Evolutionary conservation across 2,888 invertebrate genomes (phyloP).

Genomic region (Cantharis lateralis): DNA sequence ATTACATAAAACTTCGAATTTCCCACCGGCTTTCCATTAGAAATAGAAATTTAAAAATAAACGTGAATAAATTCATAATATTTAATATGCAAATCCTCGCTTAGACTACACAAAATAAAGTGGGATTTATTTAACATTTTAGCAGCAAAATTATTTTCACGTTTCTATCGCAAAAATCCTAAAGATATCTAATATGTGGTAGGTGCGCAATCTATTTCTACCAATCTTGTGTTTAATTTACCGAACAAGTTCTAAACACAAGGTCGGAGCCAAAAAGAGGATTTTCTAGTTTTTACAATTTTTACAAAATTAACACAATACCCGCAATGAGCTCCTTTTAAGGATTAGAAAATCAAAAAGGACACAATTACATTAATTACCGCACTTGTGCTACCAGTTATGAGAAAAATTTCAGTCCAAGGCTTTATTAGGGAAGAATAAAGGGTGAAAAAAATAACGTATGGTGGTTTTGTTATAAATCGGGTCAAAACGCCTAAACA

Average conservation of each 20-base stretch:
- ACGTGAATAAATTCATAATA: neutral
- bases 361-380: conserved; percentile 20
- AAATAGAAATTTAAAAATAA: neutral
- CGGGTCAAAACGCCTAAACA: conserved; percentile 33
- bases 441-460: conserved; percentile 22
- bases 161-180: neutral
- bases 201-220: neutral
- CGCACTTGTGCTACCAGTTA: neutral
- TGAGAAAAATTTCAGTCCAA: neutral
- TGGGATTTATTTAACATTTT: neutral
- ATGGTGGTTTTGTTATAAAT: conserved; percentile 28
- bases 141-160: neutral
- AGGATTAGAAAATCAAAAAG: conserved; percentile 7
- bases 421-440: neutral
- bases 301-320: conserved; percentile 11
- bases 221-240: neutral
- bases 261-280: conserved; percentile 18
- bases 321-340: neutral
- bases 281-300: conserved; percentile 29
- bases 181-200: no score
- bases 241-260: conserved; percentile 1
- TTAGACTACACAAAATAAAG: neutral
- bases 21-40: neutral
- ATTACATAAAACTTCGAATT: neutral
- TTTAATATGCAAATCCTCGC: neutral